Conservation (phyloP, 37 sponge, comb jelly and placozoan species). For the Ianthella basta region DNA sequence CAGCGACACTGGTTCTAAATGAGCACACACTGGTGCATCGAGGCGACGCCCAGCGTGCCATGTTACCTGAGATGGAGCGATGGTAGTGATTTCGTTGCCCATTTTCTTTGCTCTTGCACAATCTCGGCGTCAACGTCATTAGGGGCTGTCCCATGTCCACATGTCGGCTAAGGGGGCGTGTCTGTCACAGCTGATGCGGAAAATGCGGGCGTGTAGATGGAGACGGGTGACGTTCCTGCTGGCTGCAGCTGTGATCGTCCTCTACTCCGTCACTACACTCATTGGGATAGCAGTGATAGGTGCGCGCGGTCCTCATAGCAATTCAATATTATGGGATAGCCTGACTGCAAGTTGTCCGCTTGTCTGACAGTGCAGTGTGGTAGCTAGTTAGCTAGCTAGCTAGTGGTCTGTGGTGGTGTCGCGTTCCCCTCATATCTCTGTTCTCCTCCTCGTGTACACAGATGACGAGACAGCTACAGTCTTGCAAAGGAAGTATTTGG, state of each 20-base stretch:
- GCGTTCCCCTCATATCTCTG: not conserved
- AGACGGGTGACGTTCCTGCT: not conserved
- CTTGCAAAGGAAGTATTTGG: not conserved
- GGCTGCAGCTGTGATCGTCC: not conserved
- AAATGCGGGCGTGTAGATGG: not conserved
- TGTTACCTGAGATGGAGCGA: constrained; percentile 78
- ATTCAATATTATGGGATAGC: too few species aligned
- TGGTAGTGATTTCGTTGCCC: constrained; percentile 89
- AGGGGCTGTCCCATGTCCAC: not conserved
- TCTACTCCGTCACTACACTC: constrained; percentile 7
- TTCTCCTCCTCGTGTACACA: not conserved
- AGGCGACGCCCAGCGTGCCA: not conserved
- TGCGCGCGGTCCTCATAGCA: not conserved
- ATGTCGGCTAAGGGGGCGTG: not conserved
- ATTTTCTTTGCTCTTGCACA: constrained; percentile 36
- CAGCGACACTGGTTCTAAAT: not conserved
- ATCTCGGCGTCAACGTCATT: not conserved
- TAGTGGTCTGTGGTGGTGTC: not conserved
- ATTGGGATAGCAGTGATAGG: constrained; percentile 3
- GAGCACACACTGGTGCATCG: too few species aligned
- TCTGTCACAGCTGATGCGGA: not conserved
- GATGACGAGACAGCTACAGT: not conserved
- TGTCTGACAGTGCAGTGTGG: too few species aligned
- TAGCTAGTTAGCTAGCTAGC: too few species aligned
- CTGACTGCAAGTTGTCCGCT: not conserved